These are phyloP conservation scores for Tortricodes alternella DNA, from an alignment of 2,888 invertebrate genomes.

Conservation along the genomic window DNA sequence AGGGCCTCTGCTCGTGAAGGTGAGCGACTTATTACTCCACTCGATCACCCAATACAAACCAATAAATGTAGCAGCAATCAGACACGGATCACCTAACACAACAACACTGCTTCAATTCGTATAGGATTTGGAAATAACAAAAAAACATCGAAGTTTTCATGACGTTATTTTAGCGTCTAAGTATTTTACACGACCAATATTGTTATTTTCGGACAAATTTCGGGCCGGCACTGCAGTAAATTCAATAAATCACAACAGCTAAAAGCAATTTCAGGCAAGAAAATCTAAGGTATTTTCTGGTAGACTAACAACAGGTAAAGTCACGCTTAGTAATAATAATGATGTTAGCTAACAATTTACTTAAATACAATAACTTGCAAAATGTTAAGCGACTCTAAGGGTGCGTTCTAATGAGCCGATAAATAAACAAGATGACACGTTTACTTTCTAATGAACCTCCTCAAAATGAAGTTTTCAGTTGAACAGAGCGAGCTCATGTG, in stretches of 20 bases:
- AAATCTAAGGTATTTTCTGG: neutral
- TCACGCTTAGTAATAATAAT: neutral
- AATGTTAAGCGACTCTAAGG: too few relatives aligned
- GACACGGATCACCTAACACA: neutral
- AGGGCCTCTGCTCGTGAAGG: slow-evolving; percentile 42
- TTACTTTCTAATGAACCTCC: slow-evolving; percentile 36
- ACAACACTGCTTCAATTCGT: too few relatives aligned
- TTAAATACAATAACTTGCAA: too few relatives aligned
- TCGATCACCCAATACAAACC: slow-evolving; percentile 18
- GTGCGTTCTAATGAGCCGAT: too few relatives aligned
- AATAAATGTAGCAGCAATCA: neutral
- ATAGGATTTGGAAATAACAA: too few relatives aligned
- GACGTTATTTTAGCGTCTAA: neutral
- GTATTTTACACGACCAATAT: neutral
- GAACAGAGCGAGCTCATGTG: slow-evolving; percentile 42
- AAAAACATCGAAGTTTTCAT: too few relatives aligned
- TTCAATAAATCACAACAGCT: slow-evolving; percentile 56
- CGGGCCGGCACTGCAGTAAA: slow-evolving; percentile 48
- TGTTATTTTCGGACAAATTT: slow-evolving; percentile 2
- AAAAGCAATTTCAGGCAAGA: slow-evolving; percentile 26
- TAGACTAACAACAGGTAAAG: neutral
- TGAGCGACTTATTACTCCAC: slow-evolving; percentile 26
- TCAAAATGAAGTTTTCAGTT: slow-evolving; percentile 37
- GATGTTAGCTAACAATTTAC: neutral
- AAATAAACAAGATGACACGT: slow-evolving; percentile 25